phyloP scores from a whole-genome alignment of 2,888 invertebrate species.

The Gastracanthus pulcherrimus region DNA sequence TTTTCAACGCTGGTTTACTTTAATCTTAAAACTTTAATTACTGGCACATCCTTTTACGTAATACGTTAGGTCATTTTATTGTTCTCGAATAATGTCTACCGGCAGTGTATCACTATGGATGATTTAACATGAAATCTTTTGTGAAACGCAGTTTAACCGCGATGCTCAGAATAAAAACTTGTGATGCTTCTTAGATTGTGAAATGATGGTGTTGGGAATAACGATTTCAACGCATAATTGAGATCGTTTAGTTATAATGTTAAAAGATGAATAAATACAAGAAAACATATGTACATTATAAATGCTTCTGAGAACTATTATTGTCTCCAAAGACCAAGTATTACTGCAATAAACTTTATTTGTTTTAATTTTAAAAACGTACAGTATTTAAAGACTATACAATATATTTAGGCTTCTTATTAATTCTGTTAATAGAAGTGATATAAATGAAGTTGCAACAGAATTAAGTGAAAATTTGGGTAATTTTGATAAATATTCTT shows the following conservation, averaged over 20 bases:
- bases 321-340: neutral
- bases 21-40: neutral
- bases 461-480: too few relatives aligned
- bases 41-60: too few relatives aligned
- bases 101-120: neutral
- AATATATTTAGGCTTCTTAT: too few relatives aligned
- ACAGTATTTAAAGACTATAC: too few relatives aligned
- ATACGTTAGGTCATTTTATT: neutral
- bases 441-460: too few relatives aligned
- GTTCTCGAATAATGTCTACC: neutral
- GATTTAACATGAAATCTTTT: slow-evolving; percentile 29
- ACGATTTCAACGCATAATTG: neutral
- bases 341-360: too few relatives aligned
- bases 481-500: too few relatives aligned
- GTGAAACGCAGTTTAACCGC: neutral
- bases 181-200: slow-evolving; percentile 27
- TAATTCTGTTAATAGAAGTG: too few relatives aligned
- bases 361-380: too few relatives aligned
- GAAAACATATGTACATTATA: neutral
- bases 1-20: neutral
- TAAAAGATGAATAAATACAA: neutral
- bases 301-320: neutral
- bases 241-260: slow-evolving; percentile 13
- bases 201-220: neutral
- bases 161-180: slow-evolving; percentile 10